Evolutionary conservation across 1,140 invertebrate species (phyloP).

Genomic region (Papilio glaucus): DNA sequence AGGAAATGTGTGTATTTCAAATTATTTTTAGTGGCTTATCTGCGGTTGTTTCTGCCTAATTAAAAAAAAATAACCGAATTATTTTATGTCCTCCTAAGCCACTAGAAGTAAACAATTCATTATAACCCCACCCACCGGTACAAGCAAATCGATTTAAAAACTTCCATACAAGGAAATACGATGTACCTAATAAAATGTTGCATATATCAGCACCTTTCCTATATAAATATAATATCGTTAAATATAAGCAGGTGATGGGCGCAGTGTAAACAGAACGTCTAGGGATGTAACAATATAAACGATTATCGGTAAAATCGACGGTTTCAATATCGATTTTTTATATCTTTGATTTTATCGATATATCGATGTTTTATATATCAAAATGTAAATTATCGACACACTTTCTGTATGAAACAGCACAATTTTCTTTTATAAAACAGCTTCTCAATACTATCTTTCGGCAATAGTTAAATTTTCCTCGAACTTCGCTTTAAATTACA

Average conservation of each 20-base stretch:
- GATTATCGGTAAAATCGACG: conserved; percentile 34
- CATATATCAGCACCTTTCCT: conserved; percentile 32
- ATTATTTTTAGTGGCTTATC: conserved; percentile 30
- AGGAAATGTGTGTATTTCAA: conserved; percentile 26
- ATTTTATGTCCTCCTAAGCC: not conserved
- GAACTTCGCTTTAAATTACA: not conserved
- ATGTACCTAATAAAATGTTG: conserved; percentile 33
- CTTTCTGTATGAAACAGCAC: not conserved
- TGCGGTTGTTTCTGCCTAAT: not conserved
- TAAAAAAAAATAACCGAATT: conserved; percentile 13
- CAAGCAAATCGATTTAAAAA: conserved; percentile 42
- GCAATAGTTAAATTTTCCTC: not conserved
- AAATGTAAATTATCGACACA: conserved; percentile 15
- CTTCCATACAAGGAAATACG: conserved; percentile 33
- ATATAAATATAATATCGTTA: conserved; percentile 31
- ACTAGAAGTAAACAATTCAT: conserved; percentile 11
- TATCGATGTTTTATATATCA: conserved; percentile 5
- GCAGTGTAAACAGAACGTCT: conserved; percentile 36
- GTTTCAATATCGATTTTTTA: not conserved
- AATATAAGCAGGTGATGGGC: conserved; percentile 34
- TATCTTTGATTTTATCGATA: conserved; percentile 22
- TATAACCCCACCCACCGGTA: conserved; percentile 52
- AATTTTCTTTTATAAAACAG: not conserved
- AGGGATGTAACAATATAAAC: conserved; percentile 9
- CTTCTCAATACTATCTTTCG: not conserved